A percentile compares a stretch with the other conserved stretches of the same genome.
phyloP scores from a whole-genome alignment of 2,888 invertebrate genomes.

The Cyrtodaria siliqua region DNA sequence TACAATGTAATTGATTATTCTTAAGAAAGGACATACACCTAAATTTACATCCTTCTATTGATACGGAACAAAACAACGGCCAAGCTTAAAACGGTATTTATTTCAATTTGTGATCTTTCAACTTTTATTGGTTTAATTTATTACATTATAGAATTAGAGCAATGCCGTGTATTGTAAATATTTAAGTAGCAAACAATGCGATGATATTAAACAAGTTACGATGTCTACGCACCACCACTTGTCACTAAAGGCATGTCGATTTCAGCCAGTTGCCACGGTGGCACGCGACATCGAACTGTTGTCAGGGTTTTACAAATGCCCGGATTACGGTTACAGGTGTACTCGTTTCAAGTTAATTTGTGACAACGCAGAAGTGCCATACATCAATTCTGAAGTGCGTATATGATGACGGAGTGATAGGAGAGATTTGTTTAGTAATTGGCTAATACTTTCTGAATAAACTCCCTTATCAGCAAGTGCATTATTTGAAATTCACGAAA shows the following conservation, averaged over 20 bases:
- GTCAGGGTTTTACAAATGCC: conserved; percentile 50
- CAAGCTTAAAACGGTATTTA: no score
- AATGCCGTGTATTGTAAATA: conserved; percentile 14
- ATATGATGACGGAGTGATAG: conserved; percentile 12
- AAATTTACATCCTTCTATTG: no score
- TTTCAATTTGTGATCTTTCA: no score
- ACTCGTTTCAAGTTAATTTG: conserved; percentile 28
- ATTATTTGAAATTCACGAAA: conserved; percentile 35
- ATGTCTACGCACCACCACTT: conserved; percentile 13
- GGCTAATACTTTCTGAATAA: conserved; percentile 43
- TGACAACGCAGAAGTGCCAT: conserved; percentile 39
- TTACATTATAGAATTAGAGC: conserved; percentile 14
- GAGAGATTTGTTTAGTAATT: conserved; percentile 31
- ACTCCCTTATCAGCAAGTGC: conserved; percentile 40
- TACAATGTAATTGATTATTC: no score
- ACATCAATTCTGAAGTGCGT: conserved; percentile 47
- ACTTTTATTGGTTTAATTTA: conserved; percentile 26
- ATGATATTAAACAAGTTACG: conserved; percentile 30
- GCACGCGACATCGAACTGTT: conserved; percentile 51
- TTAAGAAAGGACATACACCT: no score
- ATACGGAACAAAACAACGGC: no score
- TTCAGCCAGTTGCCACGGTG: conserved; percentile 37
- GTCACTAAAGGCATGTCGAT: conserved; percentile 55
- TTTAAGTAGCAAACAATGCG: conserved; percentile 28
- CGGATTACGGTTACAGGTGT: conserved; percentile 53